Evolutionary conservation across 1,140 invertebrate genomes (phyloP).

Genomic region (Thrips palmi): DNA sequence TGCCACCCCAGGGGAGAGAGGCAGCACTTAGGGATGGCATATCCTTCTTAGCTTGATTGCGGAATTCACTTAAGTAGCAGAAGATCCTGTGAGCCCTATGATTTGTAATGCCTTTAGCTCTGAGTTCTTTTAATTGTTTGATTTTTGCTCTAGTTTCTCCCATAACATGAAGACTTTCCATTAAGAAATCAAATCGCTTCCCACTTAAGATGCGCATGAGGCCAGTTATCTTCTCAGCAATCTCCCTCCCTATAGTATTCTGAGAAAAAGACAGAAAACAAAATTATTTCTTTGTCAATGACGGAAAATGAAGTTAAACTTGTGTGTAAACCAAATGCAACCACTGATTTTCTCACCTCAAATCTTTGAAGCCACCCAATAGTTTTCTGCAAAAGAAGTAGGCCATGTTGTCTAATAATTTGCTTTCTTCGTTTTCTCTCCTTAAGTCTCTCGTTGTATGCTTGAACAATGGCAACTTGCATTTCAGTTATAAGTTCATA

Average conservation of each 20-base stretch:
- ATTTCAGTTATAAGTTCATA: conserved; percentile 37
- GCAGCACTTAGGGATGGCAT: no score
- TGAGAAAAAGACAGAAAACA: conserved; percentile 9
- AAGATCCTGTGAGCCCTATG: conserved; percentile 4
- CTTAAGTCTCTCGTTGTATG: conserved; percentile 46
- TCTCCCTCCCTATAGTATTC: conserved; percentile 14
- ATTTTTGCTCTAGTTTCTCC: conserved; percentile 38
- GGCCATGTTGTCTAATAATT: conserved; percentile 58
- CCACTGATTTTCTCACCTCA: conserved; percentile 22
- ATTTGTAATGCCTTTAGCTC: neutral
- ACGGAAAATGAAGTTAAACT: neutral
- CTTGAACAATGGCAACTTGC: conserved; percentile 17
- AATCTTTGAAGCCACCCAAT: conserved; percentile 40
- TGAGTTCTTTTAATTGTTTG: conserved; percentile 35
- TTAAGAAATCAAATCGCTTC: conserved; percentile 52
- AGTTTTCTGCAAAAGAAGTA: conserved; percentile 50
- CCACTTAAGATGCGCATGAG: conserved; percentile 58
- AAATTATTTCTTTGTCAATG: neutral
- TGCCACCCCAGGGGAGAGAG: neutral
- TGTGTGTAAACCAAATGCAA: neutral
- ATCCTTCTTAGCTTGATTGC: no score
- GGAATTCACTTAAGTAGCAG: neutral
- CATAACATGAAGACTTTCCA: conserved; percentile 56
- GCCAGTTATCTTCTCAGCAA: conserved; percentile 40
- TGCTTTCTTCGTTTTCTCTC: conserved; percentile 50